Evolutionary conservation across 2,113 vertebrate species (phyloP).

Genomic region (Tricholaema leucomelas): DNA sequence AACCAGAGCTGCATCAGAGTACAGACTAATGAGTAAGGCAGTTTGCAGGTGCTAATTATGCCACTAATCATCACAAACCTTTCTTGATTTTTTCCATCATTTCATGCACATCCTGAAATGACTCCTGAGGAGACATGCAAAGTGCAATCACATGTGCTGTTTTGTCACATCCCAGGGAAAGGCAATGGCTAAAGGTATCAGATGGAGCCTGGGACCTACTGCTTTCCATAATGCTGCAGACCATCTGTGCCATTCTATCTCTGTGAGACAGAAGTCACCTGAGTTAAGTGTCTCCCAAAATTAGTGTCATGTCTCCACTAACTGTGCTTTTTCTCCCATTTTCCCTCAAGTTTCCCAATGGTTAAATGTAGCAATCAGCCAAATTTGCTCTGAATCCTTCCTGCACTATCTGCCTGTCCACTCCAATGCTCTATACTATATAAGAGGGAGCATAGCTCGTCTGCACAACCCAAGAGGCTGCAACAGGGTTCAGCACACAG

Average conservation of each 20-base stretch:
- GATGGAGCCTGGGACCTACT: background rate
- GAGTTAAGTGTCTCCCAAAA: background rate
- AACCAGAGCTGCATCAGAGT: background rate
- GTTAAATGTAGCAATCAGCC: too few relatives aligned
- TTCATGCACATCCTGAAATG: slow-evolving; percentile 37
- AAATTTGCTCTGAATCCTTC: too few relatives aligned
- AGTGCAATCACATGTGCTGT: background rate
- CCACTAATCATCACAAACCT: background rate
- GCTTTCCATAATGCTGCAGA: background rate
- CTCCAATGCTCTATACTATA: too few relatives aligned
- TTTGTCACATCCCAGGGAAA: background rate
- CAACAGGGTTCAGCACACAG: too few relatives aligned
- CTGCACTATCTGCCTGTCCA: too few relatives aligned
- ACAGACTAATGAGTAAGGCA: fast-evolving
- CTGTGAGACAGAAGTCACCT: background rate
- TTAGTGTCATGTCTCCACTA: too few relatives aligned
- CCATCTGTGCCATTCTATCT: background rate
- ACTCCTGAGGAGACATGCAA: background rate
- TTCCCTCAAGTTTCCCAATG: too few relatives aligned
- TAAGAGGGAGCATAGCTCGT: too few relatives aligned
- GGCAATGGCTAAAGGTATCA: background rate
- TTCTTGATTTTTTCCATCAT: slow-evolving; percentile 46
- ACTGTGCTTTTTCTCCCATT: too few relatives aligned
- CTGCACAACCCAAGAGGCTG: too few relatives aligned
- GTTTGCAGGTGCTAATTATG: background rate